A percentile compares a stretch with the other conserved stretches of the same genome.
Evolutionary conservation across 2,797 vertebrate species (phyloP).

Genomic region (Sebastes paucispinis): DNA sequence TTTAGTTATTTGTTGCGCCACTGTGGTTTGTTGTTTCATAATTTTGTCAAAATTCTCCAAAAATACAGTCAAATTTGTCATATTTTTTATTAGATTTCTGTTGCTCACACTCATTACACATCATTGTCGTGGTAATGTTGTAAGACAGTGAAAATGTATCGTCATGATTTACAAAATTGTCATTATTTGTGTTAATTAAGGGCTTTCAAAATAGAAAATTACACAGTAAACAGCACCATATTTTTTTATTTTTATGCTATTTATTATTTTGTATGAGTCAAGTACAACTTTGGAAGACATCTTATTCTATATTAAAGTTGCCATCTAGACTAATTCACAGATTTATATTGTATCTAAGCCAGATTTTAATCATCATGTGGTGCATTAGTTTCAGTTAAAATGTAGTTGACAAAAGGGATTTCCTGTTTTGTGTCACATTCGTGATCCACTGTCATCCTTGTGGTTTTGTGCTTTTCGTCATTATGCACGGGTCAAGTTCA

Average conservation of each 20-base stretch:
- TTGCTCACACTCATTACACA: no score
- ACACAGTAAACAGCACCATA: background rate
- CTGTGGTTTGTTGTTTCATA: background rate
- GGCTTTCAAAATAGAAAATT: background rate
- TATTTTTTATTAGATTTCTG: no score
- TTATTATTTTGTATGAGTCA: background rate
- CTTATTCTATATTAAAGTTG: background rate
- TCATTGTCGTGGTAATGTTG: no score
- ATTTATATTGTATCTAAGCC: background rate
- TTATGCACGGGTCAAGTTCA: background rate
- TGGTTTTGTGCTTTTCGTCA: background rate
- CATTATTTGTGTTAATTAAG: background rate
- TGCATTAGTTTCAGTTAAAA: background rate
- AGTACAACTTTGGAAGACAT: background rate
- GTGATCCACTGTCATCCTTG: background rate
- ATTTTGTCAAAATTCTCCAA: background rate
- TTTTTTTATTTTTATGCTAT: background rate
- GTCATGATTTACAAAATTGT: background rate
- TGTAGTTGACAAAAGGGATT: background rate
- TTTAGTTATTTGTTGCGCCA: background rate
- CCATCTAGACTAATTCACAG: background rate
- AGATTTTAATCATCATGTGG: background rate
- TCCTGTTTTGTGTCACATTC: background rate
- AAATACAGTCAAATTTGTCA: background rate
- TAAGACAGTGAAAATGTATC: background rate